Percentiles rank a stretch among this genome's conserved stretches.
These are phyloP conservation scores for Petaurus breviceps DNA, from an alignment of 2,113 vertebrate genomes.

Conservation along the genomic window DNA sequence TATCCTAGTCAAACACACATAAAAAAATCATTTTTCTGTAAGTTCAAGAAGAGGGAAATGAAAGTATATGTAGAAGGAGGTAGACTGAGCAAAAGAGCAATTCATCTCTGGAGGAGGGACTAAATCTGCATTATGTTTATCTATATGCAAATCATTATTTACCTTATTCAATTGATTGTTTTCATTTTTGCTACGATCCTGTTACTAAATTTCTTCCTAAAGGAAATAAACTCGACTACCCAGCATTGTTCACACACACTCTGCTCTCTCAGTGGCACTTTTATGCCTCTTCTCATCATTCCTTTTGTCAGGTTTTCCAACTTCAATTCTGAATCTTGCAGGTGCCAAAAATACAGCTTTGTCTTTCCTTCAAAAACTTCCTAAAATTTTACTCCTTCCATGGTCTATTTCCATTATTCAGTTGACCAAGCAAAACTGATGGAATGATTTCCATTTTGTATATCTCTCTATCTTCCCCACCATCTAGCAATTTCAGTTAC, in stretches of 20 bases:
- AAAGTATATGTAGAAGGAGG: neutral
- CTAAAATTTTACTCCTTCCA: neutral
- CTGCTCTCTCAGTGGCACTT: neutral
- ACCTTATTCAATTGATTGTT: slow-evolving; percentile 37
- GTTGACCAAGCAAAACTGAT: neutral
- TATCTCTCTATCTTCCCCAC: neutral
- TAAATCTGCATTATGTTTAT: slow-evolving; percentile 56
- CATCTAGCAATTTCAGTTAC: neutral
- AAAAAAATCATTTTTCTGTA: slow-evolving; percentile 54
- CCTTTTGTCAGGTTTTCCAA: neutral
- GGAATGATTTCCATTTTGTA: neutral
- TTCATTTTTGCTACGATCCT: slow-evolving; percentile 36
- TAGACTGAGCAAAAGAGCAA: slow-evolving; percentile 10
- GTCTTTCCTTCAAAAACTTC: neutral
- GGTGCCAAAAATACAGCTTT: neutral
- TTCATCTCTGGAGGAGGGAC: neutral
- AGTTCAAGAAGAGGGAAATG: slow-evolving; percentile 5
- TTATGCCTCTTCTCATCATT: neutral
- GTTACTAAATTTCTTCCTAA: slow-evolving; percentile 34
- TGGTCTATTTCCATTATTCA: neutral
- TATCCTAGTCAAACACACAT: slow-evolving; percentile 66
- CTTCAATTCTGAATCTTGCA: neutral
- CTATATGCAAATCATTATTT: neutral
- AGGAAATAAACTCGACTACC: slow-evolving; percentile 40
- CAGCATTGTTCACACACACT: neutral